A percentile compares a stretch with the other conserved stretches of the same genome.
These are phyloP conservation scores for Tangara arthus DNA, from an alignment of 2,797 vertebrate species.

Conservation along the genomic window DNA sequence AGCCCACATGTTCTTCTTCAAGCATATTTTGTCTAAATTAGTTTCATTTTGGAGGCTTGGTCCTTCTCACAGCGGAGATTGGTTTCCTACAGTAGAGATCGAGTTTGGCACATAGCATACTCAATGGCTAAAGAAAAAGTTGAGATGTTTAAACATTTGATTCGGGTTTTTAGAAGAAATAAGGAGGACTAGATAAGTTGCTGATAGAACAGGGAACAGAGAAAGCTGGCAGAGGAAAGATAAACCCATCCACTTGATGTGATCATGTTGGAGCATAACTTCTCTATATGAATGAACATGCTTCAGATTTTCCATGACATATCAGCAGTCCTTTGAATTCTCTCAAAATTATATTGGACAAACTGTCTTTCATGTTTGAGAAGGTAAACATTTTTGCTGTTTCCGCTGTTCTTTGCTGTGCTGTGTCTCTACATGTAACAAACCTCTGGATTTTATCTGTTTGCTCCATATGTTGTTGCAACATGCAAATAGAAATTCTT, in stretches of 20 bases:
- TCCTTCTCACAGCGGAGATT: not conserved
- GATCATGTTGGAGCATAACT: slow-evolving; percentile 22
- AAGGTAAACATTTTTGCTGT: not conserved
- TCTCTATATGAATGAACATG: not conserved
- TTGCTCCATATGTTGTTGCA: not conserved
- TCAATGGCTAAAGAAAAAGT: not conserved
- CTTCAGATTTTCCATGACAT: not conserved
- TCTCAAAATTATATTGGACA: slow-evolving; percentile 1
- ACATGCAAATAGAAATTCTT: not conserved
- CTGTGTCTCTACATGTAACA: not conserved
- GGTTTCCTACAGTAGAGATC: not conserved
- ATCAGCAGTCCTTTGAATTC: slow-evolving; percentile 7
- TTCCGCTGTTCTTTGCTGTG: not conserved
- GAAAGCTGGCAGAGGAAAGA: not conserved
- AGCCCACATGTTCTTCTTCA: not conserved
- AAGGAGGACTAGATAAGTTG: not conserved
- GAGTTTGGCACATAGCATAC: not conserved
- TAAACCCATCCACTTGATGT: not conserved
- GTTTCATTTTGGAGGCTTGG: not conserved
- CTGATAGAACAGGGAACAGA: not conserved
- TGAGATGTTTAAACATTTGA: not conserved
- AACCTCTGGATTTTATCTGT: not conserved
- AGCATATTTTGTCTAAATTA: not conserved
- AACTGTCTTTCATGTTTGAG: not conserved
- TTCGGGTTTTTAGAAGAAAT: not conserved